Evolutionary conservation across 92 coral and sea anemone genomes (phyloP).

Genomic region (Desmophyllum pertusum): DNA sequence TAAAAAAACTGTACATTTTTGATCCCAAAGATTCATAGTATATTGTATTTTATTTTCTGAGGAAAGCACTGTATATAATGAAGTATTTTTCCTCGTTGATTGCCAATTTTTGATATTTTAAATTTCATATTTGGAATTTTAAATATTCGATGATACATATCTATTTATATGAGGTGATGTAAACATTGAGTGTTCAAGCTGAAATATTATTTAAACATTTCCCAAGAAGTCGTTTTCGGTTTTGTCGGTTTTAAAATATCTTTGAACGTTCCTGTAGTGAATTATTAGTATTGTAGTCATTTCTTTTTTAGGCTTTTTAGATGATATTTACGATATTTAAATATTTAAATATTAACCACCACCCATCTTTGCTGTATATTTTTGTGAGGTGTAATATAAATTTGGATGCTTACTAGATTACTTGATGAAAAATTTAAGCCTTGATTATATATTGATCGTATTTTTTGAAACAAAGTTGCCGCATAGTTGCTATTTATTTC

Average conservation of each 20-base stretch:
- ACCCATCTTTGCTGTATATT: background rate
- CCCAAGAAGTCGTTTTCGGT: background rate
- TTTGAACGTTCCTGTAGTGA: background rate
- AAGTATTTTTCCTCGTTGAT: background rate
- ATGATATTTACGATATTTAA: conserved; percentile 2
- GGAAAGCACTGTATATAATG: background rate
- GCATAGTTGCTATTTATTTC: background rate
- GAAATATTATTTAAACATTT: background rate
- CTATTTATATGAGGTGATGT: conserved; percentile 46
- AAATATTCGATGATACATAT: conserved; percentile 13
- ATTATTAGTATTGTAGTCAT: background rate
- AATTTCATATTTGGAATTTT: conserved; percentile 38
- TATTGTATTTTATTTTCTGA: background rate
- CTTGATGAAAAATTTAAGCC: background rate
- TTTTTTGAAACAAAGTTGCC: background rate
- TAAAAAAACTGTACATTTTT: conserved; percentile 3
- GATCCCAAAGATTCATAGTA: background rate
- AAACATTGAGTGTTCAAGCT: conserved; percentile 12
- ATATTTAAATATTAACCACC: background rate
- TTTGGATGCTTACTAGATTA: background rate
- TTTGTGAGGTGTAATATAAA: background rate
- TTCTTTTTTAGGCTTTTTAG: background rate
- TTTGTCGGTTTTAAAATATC: background rate
- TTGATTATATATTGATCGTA: background rate
- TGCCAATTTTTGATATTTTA: conserved; percentile 24